Conservation (phyloP, 1,140 invertebrate genomes). For the Drosophila nebulosa region DNA sequence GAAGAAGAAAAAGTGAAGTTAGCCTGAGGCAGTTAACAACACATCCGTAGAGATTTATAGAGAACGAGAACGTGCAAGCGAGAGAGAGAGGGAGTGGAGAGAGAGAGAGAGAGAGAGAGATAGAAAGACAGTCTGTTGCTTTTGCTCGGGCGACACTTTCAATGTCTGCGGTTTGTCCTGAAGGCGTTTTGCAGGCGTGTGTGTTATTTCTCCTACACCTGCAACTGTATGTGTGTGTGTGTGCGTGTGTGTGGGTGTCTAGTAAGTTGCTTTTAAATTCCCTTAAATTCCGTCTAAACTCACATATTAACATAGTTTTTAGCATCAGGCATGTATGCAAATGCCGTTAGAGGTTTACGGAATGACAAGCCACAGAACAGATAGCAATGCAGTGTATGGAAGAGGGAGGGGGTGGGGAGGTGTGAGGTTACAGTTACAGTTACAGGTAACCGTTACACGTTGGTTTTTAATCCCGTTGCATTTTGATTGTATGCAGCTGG, state of each 20-base stretch:
- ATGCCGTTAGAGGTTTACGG: slow-evolving; percentile 58
- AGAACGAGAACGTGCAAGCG: too few relatives aligned
- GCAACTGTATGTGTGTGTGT: background rate
- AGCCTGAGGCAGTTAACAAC: slow-evolving; percentile 65
- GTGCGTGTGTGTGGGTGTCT: background rate
- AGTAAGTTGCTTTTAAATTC: slow-evolving; percentile 52
- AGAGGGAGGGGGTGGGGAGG: background rate
- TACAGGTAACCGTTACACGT: slow-evolving; percentile 43
- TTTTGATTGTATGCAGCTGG: slow-evolving; percentile 73
- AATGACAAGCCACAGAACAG: slow-evolving; percentile 37
- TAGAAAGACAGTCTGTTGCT: background rate
- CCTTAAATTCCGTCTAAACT: slow-evolving; percentile 44
- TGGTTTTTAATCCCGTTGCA: slow-evolving; percentile 75
- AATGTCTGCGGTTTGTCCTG: slow-evolving; percentile 64
- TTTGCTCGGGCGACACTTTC: slow-evolving; percentile 39
- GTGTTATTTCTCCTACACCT: background rate
- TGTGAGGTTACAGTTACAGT: slow-evolving; percentile 17
- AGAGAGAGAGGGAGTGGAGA: too few relatives aligned
- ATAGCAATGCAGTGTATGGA: background rate
- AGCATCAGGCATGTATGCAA: slow-evolving; percentile 53
- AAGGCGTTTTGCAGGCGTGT: slow-evolving; percentile 40
- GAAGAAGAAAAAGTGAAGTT: slow-evolving; percentile 26
- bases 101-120: background rate
- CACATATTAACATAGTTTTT: slow-evolving; percentile 74
- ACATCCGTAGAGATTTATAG: slow-evolving; percentile 71